phyloP scores from a whole-genome alignment of 2,113 vertebrate genomes.

The Cyphotilapia sp. region DNA sequence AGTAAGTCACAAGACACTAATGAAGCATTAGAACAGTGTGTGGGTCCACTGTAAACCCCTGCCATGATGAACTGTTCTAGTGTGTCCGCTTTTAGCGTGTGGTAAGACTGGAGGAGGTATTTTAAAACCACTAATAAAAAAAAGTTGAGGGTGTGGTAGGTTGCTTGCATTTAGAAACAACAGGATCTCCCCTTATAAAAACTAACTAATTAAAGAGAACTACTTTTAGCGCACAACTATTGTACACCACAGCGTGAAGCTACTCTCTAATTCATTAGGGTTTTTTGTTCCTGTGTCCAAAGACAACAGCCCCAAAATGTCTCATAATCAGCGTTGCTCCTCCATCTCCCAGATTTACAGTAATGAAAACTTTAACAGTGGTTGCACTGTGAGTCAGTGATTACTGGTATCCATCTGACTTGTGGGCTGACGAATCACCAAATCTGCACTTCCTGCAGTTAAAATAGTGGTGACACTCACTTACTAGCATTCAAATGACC shows the following conservation, averaged over 20 bases:
- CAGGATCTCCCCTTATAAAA: conserved; percentile 28
- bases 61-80: background rate
- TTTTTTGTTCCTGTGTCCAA: background rate
- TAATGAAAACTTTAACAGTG: background rate
- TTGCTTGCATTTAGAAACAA: conserved; percentile 33
- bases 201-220: conserved; percentile 17
- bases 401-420: conserved; percentile 12
- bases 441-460: background rate
- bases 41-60: conserved; percentile 17
- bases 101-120: conserved; percentile 2
- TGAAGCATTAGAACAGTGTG: conserved; percentile 22
- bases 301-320: background rate
- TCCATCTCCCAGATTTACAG: background rate
- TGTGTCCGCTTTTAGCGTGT: conserved; percentile 18
- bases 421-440: background rate
- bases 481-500: background rate
- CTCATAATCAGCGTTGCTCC: background rate
- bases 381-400: conserved; percentile 29
- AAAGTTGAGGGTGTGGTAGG: conserved; percentile 2
- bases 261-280: background rate
- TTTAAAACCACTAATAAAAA: conserved; percentile 40
- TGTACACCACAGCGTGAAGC: background rate
- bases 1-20: conserved; percentile 42
- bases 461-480: background rate
- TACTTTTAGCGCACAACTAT: background rate